phyloP scores from a whole-genome alignment of 2,797 vertebrate genomes.

The Notolepis coatsorum region DNA sequence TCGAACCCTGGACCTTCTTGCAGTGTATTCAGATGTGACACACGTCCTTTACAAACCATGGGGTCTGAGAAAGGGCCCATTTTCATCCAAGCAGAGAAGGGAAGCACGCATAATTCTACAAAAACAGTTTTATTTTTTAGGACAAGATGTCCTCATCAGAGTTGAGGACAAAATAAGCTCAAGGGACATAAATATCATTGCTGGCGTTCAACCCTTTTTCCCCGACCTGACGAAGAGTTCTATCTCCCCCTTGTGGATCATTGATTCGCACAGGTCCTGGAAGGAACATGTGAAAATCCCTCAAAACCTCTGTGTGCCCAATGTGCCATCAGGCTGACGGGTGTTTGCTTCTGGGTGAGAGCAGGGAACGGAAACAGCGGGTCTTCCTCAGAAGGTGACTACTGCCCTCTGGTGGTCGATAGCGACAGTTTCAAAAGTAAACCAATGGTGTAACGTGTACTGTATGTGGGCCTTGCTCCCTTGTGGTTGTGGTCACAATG shows the following conservation, averaged over 20 bases:
- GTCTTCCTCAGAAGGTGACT: conserved; percentile 28
- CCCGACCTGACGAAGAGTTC: conserved; percentile 27
- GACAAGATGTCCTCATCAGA: too few relatives aligned
- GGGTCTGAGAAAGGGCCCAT: neutral
- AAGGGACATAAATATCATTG: neutral
- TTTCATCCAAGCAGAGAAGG: neutral
- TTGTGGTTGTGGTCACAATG: too few relatives aligned
- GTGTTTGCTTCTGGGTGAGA: conserved; percentile 8
- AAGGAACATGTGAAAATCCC: conserved; percentile 19
- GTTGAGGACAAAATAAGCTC: neutral
- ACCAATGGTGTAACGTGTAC: too few relatives aligned
- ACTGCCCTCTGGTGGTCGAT: conserved; percentile 69
- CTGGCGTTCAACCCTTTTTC: neutral
- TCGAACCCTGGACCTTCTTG: too few relatives aligned
- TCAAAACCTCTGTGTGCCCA: conserved; percentile 3
- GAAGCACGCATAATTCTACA: neutral
- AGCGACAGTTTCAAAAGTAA: too few relatives aligned
- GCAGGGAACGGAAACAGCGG: neutral
- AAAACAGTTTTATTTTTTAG: neutral
- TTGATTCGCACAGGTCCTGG: conserved; percentile 6
- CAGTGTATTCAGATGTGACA: too few relatives aligned
- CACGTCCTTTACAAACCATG: conserved; percentile 17
- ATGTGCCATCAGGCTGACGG: conserved; percentile 10
- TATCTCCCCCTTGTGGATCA: conserved; percentile 48
- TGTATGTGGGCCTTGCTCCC: too few relatives aligned